phyloP scores from a whole-genome alignment of 2,113 vertebrate genomes.

The Trichechus manatus region DNA sequence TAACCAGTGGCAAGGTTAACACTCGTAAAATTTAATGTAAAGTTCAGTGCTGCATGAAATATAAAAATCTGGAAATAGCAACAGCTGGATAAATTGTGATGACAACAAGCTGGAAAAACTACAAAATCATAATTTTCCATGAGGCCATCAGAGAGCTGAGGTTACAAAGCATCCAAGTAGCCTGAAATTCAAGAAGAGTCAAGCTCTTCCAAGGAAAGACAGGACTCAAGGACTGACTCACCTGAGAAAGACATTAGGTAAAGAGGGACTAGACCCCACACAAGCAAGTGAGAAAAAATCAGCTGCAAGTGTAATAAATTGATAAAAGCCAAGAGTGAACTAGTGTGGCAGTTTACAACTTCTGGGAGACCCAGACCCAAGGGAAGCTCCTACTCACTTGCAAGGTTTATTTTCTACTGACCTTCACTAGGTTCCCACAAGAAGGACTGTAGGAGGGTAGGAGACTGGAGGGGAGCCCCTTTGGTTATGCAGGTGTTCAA shows the following conservation, averaged over 20 bases:
- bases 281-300: neutral
- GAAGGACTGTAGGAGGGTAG: neutral
- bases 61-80: constrained; percentile 18
- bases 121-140: constrained; percentile 51
- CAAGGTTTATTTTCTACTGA: neutral
- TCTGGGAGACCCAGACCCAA: neutral
- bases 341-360: neutral
- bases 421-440: neutral
- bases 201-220: no score
- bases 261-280: neutral
- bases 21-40: constrained; percentile 39
- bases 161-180: neutral
- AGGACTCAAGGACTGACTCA: neutral
- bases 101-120: neutral
- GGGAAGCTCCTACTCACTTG: neutral
- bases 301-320: neutral
- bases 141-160: neutral
- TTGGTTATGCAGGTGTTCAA: neutral
- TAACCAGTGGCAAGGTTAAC: constrained; percentile 38
- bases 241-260: neutral
- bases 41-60: constrained; percentile 13
- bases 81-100: constrained; percentile 38
- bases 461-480: neutral
- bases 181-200: neutral
- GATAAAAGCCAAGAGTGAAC: neutral